phyloP scores from a whole-genome alignment of 2,797 vertebrate species.

The Melanotaenia parkinsoni region DNA sequence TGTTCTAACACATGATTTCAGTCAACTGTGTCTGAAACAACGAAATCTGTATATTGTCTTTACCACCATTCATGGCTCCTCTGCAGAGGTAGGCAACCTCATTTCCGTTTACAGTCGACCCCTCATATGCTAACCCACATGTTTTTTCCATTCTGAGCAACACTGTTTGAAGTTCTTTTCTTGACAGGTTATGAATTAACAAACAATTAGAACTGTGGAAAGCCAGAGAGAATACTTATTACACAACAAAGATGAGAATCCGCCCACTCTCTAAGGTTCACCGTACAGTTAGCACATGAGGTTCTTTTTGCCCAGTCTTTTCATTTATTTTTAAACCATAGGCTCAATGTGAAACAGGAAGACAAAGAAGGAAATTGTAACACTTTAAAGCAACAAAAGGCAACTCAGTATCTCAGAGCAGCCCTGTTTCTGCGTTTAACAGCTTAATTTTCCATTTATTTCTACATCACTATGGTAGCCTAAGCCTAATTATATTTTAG shows the following conservation, averaged over 20 bases:
- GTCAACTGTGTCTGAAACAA: background rate
- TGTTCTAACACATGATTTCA: conserved; percentile 14
- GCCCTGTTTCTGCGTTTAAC: no score
- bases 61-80: background rate
- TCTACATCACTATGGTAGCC: no score
- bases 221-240: conserved; percentile 13
- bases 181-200: conserved; percentile 43
- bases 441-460: no score
- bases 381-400: background rate
- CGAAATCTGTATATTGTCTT: conserved; percentile 1
- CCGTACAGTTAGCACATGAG: background rate
- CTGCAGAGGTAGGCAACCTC: conserved; percentile 11
- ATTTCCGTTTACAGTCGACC: conserved; percentile 42
- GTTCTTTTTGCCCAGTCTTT: background rate
- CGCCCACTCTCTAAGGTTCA: background rate
- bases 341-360: background rate
- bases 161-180: conserved; percentile 9
- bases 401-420: no score
- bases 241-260: conserved; percentile 24
- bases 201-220: conserved; percentile 19
- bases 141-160: conserved; percentile 25
- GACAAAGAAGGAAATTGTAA: conserved; percentile 1
- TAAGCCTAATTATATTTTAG: no score
- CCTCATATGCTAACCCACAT: conserved; percentile 2
- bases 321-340: background rate